Evolutionary conservation across 2,888 invertebrate species (phyloP), one percentile per base, ranked within the genome.

Genomic region (Dione vanillae): DNA sequence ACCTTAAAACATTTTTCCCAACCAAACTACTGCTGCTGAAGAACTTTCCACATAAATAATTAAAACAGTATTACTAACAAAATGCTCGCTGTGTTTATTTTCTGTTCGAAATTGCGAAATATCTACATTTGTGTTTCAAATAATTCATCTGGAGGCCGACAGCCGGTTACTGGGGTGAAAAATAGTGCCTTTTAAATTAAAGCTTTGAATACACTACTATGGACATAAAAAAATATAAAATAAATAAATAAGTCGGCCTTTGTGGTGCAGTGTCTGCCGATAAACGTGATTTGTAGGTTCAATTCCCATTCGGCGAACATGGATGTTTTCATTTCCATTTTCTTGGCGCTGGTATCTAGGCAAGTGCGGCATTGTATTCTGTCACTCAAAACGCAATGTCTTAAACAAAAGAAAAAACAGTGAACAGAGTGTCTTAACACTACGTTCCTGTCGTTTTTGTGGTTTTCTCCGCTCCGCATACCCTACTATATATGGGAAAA

Each of bases 111-210:
- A 67, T 67, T 40, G 54, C 47, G 56, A 56, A 56, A 69, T 65
- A 56, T 65, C 65, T 65, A 65, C 56, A 35, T 65, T 58, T 51
- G 49, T 69, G 65, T 69, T 51, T 43, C 65, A 59, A 65, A 58
- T 59, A 59, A 69, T 58, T 69, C 69, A 69, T 58, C 69, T 64
- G 27, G 69, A 27, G 61, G 43, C 68, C 52, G 68, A 64, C 40
- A 64, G 56, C 41, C 41, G 51, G 47, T 49, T 58, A 65, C 47
- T 65, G 65, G 64, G 65, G 49, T 69, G 65, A 65, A 69, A 69
- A 65, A 65, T 69, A 65, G 69, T 58, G 58, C 19, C 59, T 69
- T 65, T 58, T 40, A 51, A 49, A 51, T 65, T 49, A 51, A 35
- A 59, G 41, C 64, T 19, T 35, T 12, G 47, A 8, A 9, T 19